Percentiles rank a stretch among this genome's conserved stretches.
Evolutionary conservation across 2,113 vertebrate species (phyloP).

Genomic region (Pavo muticus): DNA sequence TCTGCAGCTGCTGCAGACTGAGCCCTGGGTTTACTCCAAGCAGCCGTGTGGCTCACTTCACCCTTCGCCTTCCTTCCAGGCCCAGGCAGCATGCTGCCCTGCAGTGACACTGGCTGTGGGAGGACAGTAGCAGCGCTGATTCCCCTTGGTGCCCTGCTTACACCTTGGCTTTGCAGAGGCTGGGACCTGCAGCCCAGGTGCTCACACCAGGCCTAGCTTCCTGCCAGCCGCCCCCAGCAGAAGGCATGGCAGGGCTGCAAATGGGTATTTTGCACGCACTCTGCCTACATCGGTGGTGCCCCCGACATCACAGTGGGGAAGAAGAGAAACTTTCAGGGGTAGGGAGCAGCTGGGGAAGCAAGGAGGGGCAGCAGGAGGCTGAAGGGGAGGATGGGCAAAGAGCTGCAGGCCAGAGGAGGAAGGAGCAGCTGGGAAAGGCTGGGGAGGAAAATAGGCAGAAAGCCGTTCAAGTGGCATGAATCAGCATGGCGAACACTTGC

Average conservation of each 20-base stretch:
- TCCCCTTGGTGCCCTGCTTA: neutral
- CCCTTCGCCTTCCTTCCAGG: neutral
- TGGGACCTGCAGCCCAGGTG: neutral
- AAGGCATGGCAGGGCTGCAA: neutral
- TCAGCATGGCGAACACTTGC: neutral
- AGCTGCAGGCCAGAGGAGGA: neutral
- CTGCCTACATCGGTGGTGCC: neutral
- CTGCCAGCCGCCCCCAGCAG: neutral
- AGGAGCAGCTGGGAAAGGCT: neutral
- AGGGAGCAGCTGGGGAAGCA: neutral
- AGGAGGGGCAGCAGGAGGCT: neutral
- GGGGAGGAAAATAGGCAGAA: neutral
- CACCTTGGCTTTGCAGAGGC: neutral
- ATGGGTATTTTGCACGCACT: neutral
- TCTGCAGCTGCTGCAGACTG: neutral
- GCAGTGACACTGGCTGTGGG: neutral
- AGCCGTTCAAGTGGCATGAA: neutral
- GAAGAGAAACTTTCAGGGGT: neutral
- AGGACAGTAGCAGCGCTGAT: accelerated
- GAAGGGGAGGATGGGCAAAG: neutral
- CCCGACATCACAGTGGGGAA: neutral
- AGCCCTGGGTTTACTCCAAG: neutral
- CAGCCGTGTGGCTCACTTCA: neutral
- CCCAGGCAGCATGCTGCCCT: neutral
- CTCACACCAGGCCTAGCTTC: neutral